A percentile compares a stretch with the other conserved stretches of the same genome.
phyloP scores from a whole-genome alignment of 2,113 vertebrate genomes.

The Plecotus auritus region DNA sequence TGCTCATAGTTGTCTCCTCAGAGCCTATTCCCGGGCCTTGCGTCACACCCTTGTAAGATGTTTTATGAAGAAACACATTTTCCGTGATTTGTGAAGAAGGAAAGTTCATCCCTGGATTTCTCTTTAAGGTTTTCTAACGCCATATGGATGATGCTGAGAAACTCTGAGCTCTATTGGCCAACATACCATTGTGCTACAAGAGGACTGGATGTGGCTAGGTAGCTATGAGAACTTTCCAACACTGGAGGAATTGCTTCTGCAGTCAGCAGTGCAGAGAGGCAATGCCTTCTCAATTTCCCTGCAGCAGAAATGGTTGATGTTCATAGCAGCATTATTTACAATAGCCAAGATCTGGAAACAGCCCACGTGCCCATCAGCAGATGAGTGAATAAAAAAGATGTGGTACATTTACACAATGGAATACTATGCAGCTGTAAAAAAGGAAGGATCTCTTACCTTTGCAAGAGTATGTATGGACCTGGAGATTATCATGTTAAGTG shows the following conservation, averaged over 20 bases:
- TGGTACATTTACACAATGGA: too few relatives aligned
- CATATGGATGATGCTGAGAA: neutral
- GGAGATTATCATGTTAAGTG: too few relatives aligned
- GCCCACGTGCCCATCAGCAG: too few relatives aligned
- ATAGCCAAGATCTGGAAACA: too few relatives aligned
- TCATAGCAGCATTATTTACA: too few relatives aligned
- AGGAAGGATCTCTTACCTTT: too few relatives aligned
- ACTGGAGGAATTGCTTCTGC: neutral
- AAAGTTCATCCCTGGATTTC: neutral
- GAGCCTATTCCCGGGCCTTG: neutral
- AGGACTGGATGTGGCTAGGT: neutral
- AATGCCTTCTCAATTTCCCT: neutral
- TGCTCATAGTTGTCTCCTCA: neutral
- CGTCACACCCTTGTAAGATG: neutral
- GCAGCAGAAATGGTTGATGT: neutral
- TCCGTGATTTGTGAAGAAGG: neutral
- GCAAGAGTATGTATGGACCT: too few relatives aligned
- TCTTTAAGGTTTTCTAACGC: neutral
- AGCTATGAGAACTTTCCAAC: neutral
- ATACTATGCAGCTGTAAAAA: too few relatives aligned
- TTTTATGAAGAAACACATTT: neutral
- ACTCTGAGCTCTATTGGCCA: neutral
- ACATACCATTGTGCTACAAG: neutral
- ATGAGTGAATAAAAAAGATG: too few relatives aligned
- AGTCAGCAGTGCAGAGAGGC: neutral